These are phyloP conservation scores for Lichenostomus cassidix DNA, from an alignment of 2,113 vertebrate species.

Conservation along the genomic window DNA sequence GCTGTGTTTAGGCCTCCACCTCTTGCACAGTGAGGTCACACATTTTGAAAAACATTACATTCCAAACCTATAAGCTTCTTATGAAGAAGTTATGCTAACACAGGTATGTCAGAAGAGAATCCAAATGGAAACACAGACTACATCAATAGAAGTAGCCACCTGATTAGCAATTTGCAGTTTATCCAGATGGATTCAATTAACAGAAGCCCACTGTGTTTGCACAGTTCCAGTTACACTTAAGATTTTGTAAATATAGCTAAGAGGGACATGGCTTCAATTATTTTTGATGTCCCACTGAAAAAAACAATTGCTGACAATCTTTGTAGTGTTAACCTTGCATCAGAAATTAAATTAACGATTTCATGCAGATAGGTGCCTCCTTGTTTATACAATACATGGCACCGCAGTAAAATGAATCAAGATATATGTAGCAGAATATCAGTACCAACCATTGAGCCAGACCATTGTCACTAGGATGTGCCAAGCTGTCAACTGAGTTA, in stretches of 20 bases:
- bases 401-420: background rate
- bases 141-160: background rate
- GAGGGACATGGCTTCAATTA: background rate
- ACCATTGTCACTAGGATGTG: background rate
- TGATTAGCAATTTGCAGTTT: background rate
- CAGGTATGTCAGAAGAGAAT: background rate
- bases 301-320: background rate
- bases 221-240: background rate
- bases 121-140: background rate
- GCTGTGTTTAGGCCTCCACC: background rate
- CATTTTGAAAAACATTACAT: background rate
- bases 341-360: background rate
- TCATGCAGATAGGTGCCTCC: background rate
- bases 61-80: background rate
- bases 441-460: background rate
- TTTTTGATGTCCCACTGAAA: background rate
- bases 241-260: background rate
- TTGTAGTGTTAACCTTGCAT: background rate
- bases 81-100: fast-evolving
- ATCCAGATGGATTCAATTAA: background rate
- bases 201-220: background rate
- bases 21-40: background rate
- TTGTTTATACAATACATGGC: background rate
- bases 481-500: background rate
- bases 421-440: background rate